phyloP scores from a whole-genome alignment of 2,113 vertebrate species.

The Mesembrinibis cayennensis region DNA sequence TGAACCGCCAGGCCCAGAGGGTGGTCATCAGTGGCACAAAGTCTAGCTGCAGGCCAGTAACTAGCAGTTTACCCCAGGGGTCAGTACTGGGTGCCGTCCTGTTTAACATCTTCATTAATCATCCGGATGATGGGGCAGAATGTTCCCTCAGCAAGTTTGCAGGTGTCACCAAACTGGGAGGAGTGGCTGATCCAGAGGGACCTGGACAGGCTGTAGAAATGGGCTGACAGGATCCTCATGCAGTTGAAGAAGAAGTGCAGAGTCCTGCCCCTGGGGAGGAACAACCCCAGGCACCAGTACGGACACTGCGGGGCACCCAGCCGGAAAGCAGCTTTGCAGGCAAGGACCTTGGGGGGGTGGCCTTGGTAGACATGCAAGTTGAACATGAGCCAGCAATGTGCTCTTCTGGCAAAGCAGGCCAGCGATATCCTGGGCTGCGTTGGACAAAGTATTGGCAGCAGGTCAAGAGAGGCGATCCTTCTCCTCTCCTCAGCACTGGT shows the following conservation, averaged over 20 bases:
- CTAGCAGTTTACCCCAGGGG: neutral
- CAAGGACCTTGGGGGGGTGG: neutral
- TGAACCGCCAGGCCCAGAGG: neutral
- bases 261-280: neutral
- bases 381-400: neutral
- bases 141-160: neutral
- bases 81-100: neutral
- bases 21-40: neutral
- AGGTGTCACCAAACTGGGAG: neutral
- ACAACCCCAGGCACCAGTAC: neutral
- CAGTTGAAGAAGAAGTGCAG: neutral
- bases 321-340: neutral
- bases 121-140: neutral
- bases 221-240: neutral
- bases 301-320: no score
- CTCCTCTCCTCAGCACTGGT: neutral
- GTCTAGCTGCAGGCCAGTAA: neutral
- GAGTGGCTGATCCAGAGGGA: neutral
- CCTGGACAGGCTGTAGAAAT: neutral
- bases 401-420: neutral
- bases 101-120: neutral
- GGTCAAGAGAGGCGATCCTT: neutral
- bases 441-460: neutral
- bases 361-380: fast-evolving
- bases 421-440: neutral